Evolutionary conservation across 2,113 vertebrate genomes (phyloP).

Genomic region (Grammomys surdaster): DNA sequence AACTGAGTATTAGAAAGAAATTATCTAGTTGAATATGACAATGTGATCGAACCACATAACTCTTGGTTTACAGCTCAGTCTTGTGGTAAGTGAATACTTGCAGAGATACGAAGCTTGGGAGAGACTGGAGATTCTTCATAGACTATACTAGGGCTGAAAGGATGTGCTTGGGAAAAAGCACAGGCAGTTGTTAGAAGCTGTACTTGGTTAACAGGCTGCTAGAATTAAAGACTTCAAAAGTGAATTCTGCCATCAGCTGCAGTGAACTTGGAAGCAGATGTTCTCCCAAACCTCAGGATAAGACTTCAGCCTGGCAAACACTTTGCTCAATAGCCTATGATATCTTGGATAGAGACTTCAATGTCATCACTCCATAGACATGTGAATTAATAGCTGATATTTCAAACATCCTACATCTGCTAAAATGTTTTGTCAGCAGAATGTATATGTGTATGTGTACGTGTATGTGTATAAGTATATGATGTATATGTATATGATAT

Average conservation of each 20-base stretch:
- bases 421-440: not conserved
- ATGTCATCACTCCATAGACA: not conserved
- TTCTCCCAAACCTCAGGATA: not conserved
- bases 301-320: not conserved
- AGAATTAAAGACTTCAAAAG: not conserved
- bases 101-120: not conserved
- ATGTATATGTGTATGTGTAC: too few relatives aligned
- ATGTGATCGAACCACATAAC: not conserved
- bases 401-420: not conserved
- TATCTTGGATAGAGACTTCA: not conserved
- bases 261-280: not conserved
- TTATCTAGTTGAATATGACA: not conserved
- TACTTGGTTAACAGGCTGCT: not conserved
- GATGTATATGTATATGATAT: too few relatives aligned
- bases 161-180: too few relatives aligned
- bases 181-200: not conserved
- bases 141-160: not conserved
- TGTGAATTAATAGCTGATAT: not conserved
- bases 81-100: not conserved
- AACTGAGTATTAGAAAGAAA: conserved; percentile 14
- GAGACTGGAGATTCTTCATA: not conserved
- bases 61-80: not conserved
- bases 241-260: not conserved
- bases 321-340: not conserved
- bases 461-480: too few relatives aligned